Percentiles rank a stretch among this genome's conserved stretches.
These are phyloP conservation scores for Syndactyla subalaris DNA, from an alignment of 2,797 vertebrate genomes.

Conservation along the genomic window DNA sequence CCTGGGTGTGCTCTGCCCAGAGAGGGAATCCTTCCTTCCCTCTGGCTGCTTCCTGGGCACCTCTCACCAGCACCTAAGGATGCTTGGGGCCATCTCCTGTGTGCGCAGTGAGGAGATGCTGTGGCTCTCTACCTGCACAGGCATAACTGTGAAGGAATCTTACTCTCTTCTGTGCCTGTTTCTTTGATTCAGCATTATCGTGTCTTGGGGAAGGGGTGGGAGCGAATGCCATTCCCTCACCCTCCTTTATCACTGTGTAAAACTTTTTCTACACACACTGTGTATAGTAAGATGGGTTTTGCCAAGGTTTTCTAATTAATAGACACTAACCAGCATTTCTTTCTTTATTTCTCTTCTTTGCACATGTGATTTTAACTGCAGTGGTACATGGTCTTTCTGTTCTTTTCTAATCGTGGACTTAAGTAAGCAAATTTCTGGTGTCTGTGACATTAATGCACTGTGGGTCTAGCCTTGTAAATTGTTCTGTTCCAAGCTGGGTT, in stretches of 20 bases:
- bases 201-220: constrained; percentile 16
- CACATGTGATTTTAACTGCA: constrained; percentile 27
- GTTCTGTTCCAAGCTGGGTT: constrained; percentile 59
- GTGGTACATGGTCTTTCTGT: constrained; percentile 46
- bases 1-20: not conserved
- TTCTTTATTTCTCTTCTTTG: not conserved
- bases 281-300: constrained; percentile 41
- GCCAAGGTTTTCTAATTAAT: constrained; percentile 40
- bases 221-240: not conserved
- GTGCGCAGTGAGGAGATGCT: not conserved
- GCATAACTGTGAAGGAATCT: constrained; percentile 44
- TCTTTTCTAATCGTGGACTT: constrained; percentile 31
- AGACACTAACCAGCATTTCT: constrained; percentile 48
- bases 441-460: constrained; percentile 56
- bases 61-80: not conserved
- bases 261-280: constrained; percentile 35
- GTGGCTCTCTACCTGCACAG: not conserved
- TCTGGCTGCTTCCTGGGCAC: not conserved
- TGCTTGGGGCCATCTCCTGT: not conserved
- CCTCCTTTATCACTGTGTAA: constrained; percentile 44
- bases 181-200: constrained; percentile 16
- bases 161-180: constrained; percentile 63
- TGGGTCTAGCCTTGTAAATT: constrained; percentile 57
- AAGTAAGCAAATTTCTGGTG: constrained; percentile 37
- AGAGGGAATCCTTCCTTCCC: not conserved